A percentile compares a stretch with the other conserved stretches of the same genome.
Evolutionary conservation across 2,888 invertebrate genomes (phyloP).

Genomic region (Anagyrus pseudococci): DNA sequence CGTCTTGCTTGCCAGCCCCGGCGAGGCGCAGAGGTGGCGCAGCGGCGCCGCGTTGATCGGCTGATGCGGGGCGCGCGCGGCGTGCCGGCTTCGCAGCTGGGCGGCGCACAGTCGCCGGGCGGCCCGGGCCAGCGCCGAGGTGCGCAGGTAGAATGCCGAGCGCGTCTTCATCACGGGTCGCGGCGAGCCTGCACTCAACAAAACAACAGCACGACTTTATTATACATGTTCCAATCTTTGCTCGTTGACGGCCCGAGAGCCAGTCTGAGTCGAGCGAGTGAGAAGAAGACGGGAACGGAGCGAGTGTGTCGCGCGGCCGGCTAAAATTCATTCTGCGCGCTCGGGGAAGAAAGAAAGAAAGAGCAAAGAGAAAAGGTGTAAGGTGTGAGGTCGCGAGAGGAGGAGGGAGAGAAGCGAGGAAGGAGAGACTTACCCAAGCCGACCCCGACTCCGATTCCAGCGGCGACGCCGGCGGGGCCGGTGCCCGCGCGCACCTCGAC

Average conservation of each 20-base stretch:
- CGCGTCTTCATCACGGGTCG: slow-evolving; percentile 97
- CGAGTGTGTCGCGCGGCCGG: no score
- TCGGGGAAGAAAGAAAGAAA: no score
- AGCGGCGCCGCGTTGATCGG: slow-evolving; percentile 60
- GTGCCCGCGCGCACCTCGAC: slow-evolving; percentile 57
- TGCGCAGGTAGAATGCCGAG: slow-evolving; percentile 94
- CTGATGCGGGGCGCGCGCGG: slow-evolving; percentile 84
- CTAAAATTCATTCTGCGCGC: no score
- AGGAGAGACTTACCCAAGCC: slow-evolving; percentile 24
- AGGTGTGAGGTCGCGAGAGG: no score
- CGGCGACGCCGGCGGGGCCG: slow-evolving; percentile 24
- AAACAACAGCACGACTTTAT: background rate
- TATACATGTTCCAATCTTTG: no score
- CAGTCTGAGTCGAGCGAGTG: no score
- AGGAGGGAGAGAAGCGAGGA: no score
- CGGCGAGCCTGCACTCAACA: slow-evolving; percentile 66
- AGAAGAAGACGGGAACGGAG: no score
- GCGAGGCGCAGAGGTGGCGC: slow-evolving; percentile 59
- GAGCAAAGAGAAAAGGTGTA: no score
- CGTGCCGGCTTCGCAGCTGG: slow-evolving; percentile 82
- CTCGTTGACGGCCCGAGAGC: no score
- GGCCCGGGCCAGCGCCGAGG: slow-evolving; percentile 87
- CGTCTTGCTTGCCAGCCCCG: slow-evolving; percentile 54
- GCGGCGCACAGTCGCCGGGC: slow-evolving; percentile 87
- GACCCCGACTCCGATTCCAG: slow-evolving; percentile 33